Conservation (phyloP, 2,888 invertebrate species). For the Unio delphinus region DNA sequence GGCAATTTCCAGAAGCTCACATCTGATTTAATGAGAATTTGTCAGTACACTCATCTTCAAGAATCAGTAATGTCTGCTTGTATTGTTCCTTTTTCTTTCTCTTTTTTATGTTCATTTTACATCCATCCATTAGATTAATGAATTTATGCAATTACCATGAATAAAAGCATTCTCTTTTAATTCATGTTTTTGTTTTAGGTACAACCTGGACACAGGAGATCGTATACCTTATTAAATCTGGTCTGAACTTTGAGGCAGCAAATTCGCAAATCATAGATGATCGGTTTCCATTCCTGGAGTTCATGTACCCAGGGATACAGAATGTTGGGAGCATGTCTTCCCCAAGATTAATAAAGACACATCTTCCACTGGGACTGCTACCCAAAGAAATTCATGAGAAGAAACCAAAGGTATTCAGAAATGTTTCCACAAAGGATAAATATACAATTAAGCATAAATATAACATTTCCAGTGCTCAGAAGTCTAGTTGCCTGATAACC, state of each 20-base stretch:
- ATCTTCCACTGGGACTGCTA: constrained; percentile 61
- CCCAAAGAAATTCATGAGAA: constrained; percentile 65
- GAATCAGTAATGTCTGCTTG: too few relatives aligned
- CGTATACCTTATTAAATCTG: constrained; percentile 89
- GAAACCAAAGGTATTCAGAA: constrained; percentile 55
- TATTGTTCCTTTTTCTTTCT: too few relatives aligned
- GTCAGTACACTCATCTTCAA: too few relatives aligned
- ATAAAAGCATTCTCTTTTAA: background rate
- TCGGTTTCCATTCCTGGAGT: constrained; percentile 84
- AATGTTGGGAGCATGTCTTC: constrained; percentile 58
- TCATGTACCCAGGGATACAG: constrained; percentile 54
- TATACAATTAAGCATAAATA: too few relatives aligned
- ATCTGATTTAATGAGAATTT: too few relatives aligned
- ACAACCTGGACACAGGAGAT: constrained; percentile 96
- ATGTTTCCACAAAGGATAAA: too few relatives aligned
- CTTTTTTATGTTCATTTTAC: constrained; percentile 1
- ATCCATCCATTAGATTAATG: background rate
- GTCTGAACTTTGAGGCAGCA: constrained; percentile 84
- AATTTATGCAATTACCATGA: too few relatives aligned
- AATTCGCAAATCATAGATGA: constrained; percentile 74
- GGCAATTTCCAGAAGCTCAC: too few relatives aligned
- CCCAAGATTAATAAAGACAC: constrained; percentile 64
- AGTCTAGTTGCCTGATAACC: too few relatives aligned
- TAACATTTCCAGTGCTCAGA: too few relatives aligned
- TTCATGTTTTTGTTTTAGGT: constrained; percentile 51